These are phyloP conservation scores for Vultur gryphus DNA, from an alignment of 2,797 vertebrate species.

Conservation along the genomic window DNA sequence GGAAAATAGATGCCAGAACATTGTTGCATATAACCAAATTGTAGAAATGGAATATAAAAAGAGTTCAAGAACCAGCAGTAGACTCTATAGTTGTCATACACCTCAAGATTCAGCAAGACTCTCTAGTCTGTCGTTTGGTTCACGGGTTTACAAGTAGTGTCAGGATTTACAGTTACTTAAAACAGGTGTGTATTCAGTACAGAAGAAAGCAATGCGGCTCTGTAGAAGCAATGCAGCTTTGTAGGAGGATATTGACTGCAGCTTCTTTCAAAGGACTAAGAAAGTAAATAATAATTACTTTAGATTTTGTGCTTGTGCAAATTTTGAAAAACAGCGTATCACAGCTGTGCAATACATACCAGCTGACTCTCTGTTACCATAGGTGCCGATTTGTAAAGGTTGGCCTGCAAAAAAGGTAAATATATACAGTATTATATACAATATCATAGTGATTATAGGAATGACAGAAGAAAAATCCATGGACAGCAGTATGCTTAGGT, in stretches of 20 bases:
- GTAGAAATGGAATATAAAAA: neutral
- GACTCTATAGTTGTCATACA: neutral
- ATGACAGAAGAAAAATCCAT: neutral
- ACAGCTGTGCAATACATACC: slow-evolving; percentile 59
- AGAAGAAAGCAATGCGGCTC: neutral
- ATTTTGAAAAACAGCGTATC: neutral
- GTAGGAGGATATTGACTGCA: neutral
- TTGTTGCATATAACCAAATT: neutral
- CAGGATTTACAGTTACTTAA: neutral
- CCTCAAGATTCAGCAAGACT: neutral
- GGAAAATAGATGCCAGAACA: neutral
- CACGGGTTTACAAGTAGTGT: neutral
- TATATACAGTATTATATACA: neutral
- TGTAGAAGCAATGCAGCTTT: neutral
- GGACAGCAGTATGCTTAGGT: neutral
- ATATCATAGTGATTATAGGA: neutral
- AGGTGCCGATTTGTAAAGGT: slow-evolving; percentile 57
- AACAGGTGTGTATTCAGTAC: neutral
- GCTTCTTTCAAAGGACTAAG: neutral
- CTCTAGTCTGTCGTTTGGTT: neutral
- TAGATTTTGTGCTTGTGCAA: neutral
- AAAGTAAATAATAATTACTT: neutral
- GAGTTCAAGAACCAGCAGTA: neutral
- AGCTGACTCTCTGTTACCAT: slow-evolving; percentile 55
- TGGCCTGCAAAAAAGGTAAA: slow-evolving; percentile 69